Conservation (phyloP, 2,113 vertebrate species). For the Ivindomyrus marchei region DNA sequence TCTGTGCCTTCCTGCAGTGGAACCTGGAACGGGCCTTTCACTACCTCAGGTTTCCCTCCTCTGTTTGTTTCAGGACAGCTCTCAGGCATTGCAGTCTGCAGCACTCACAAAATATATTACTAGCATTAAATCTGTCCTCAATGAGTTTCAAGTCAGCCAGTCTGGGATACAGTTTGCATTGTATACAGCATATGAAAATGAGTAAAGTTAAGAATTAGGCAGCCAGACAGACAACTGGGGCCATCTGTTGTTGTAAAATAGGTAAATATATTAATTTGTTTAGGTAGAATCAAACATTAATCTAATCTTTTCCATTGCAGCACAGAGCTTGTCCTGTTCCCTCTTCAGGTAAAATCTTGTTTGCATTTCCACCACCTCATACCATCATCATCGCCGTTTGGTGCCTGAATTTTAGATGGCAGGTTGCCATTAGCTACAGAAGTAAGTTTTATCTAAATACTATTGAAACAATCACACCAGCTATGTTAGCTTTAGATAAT, state of each 20-base stretch:
- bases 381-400: too few species aligned
- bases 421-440: too few species aligned
- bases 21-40: slow-evolving; percentile 30
- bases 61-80: slow-evolving; percentile 30
- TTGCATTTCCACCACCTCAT: too few species aligned
- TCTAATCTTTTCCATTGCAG: not conserved
- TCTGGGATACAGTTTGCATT: not conserved
- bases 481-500: too few species aligned
- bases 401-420: too few species aligned
- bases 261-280: not conserved
- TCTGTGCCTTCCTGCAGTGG: slow-evolving; percentile 17
- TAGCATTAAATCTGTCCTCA: not conserved
- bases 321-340: too few species aligned
- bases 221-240: not conserved
- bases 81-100: slow-evolving; percentile 20
- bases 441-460: too few species aligned
- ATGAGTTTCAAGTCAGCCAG: not conserved
- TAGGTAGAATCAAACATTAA: not conserved
- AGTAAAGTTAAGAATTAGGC: not conserved
- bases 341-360: not conserved
- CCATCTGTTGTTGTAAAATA: not conserved
- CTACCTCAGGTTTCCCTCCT: slow-evolving; percentile 28
- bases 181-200: not conserved
- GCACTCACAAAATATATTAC: not conserved
- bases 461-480: too few species aligned